These are phyloP conservation scores for Podarcis raffonei DNA, from an alignment of 2,113 vertebrate species.

Conservation along the genomic window DNA sequence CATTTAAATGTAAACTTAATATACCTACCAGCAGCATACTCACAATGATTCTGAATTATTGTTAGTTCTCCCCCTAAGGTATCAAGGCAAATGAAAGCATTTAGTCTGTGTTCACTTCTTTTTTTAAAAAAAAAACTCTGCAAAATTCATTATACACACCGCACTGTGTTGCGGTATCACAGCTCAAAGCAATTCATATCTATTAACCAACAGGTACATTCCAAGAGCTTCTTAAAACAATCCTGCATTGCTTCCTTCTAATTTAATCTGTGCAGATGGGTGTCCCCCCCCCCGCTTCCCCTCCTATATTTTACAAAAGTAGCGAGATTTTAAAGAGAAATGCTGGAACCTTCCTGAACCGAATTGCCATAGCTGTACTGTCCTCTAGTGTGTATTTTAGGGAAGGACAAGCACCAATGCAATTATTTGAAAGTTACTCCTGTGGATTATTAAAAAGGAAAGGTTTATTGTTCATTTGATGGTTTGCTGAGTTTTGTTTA, in stretches of 20 bases:
- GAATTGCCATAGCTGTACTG: constrained; percentile 74
- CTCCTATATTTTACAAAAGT: constrained; percentile 44
- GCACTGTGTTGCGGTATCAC: constrained; percentile 24
- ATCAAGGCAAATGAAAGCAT: constrained; percentile 47
- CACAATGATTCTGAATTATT: constrained; percentile 54
- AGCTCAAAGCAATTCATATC: constrained; percentile 51
- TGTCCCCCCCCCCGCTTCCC: too few species aligned
- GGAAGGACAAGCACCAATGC: constrained; percentile 27
- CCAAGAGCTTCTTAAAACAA: constrained; percentile 68
- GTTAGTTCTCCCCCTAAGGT: constrained; percentile 33
- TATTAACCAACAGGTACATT: constrained; percentile 64
- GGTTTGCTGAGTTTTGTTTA: constrained; percentile 50
- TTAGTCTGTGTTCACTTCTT: constrained; percentile 45
- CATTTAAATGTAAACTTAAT: constrained; percentile 63
- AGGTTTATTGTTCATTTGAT: constrained; percentile 50
- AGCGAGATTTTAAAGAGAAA: constrained; percentile 31
- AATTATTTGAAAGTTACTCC: not conserved
- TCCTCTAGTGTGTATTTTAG: constrained; percentile 72
- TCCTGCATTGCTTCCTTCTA: constrained; percentile 55
- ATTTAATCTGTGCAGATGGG: constrained; percentile 55
- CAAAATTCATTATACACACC: constrained; percentile 49
- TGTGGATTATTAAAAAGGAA: constrained; percentile 41
- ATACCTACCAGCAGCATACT: constrained; percentile 41
- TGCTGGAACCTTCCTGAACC: not conserved
- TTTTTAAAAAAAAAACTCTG: not conserved